Base-by-base conservation (phyloP, 2,888 invertebrate species). In the Amphipoea oculea region DNA sequence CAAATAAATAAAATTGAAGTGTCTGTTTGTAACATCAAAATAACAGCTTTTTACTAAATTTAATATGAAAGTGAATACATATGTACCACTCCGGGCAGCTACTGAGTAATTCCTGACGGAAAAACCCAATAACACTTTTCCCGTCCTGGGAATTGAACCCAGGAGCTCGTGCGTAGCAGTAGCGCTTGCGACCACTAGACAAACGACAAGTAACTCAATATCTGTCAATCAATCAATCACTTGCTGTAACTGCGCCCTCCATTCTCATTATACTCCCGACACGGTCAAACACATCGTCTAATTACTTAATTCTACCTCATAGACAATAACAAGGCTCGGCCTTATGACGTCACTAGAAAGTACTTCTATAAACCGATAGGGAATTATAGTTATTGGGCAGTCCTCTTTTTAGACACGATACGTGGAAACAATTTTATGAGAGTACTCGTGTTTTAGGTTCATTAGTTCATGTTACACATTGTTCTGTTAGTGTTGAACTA, bases 281-380 rank as follows among this genome's bases (percentile, higher is more conserved):
- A 29, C 69, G 67, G 12, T 70, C 73, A 76, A 71, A 78, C 45
- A 57, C 23, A 54, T 62, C 42, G 42, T 63, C 75, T 87, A 88
- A 87, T 87, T 86, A 87, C 89, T 87, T 88, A 88, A 84, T 87
- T 82, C 80, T 40, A 78, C 36, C 71, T 68, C 60, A 78, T 23
- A 60, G 42, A 71, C 51, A 76, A 73, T 60, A 77, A 73, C 74
- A 71, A 69, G 84, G 84, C 72, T 62, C 40, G 84, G 75, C 45
- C 78, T 12, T n/a, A 68, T 88, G 81, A 78, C 84, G 86, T 83
- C 90, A 89, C 79, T 45, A 68, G 29, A 73, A 67, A 5, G 45
- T 62, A 76, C 63, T 70, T 65, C 70, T 69, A 85, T 85, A 85
- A 88, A 82, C 78, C 79, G 71, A 83, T 82, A 68, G 88, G 77